Evolutionary conservation across 2,113 vertebrate genomes (phyloP).

Genomic region (Grallaria varia): DNA sequence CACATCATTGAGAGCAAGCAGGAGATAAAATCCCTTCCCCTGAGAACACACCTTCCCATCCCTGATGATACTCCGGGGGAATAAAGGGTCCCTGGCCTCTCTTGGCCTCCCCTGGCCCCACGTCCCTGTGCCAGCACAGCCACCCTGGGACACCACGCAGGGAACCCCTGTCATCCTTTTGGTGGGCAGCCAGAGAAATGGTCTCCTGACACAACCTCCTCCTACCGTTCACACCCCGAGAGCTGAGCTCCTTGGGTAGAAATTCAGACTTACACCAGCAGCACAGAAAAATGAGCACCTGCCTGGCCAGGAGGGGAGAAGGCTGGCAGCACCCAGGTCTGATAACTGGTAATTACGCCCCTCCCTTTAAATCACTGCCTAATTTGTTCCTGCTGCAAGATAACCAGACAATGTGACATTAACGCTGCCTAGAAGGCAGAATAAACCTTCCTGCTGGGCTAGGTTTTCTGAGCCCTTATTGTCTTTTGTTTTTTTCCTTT

Average conservation of each 20-base stretch:
- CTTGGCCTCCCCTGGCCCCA: neutral
- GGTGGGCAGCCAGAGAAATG: rapidly evolving
- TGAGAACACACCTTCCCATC: neutral
- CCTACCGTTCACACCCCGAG: rapidly evolving
- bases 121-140: neutral
- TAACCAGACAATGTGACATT: neutral
- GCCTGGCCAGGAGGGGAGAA: neutral
- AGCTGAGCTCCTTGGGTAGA: neutral
- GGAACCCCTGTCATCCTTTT: neutral
- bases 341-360: neutral
- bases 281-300: neutral
- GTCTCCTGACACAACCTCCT: neutral
- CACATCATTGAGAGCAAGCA: rapidly evolving
- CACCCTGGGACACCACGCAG: neutral
- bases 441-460: neutral
- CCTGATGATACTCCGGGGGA: neutral
- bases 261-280: neutral
- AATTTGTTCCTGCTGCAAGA: neutral
- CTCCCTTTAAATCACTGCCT: neutral
- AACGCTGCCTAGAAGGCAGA: neutral
- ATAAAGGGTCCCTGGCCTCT: neutral
- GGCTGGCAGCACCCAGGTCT: neutral
- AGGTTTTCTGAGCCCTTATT: neutral
- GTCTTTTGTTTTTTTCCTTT: neutral
- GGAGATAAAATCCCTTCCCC: neutral